Percentiles rank a stretch among this genome's conserved stretches.
Evolutionary conservation across 2,888 invertebrate genomes (phyloP).

Genomic region (Sminthurinus aureus): DNA sequence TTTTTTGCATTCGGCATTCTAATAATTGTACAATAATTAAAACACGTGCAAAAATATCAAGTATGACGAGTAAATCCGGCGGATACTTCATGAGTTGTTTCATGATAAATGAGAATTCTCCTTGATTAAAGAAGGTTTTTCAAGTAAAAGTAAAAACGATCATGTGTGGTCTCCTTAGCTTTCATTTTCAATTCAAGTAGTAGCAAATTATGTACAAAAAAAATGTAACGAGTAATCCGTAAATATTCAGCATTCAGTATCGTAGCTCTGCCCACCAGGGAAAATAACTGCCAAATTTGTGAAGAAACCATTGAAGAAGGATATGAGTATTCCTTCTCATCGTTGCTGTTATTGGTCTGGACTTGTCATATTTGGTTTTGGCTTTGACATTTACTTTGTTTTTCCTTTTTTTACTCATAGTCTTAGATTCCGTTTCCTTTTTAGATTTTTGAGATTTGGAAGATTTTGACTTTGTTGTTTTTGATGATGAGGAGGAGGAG

Average conservation of each 20-base stretch:
- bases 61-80: no score
- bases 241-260: conserved; percentile 27
- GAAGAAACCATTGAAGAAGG: conserved; percentile 57
- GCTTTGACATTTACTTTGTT: no score
- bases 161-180: no score
- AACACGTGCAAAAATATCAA: no score
- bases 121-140: no score
- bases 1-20: no score
- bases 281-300: conserved; percentile 55
- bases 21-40: no score
- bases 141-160: no score
- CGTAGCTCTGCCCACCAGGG: conserved; percentile 59
- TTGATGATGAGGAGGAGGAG: not conserved
- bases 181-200: no score
- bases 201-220: not conserved
- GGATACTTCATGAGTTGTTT: no score
- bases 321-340: conserved; percentile 52
- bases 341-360: conserved; percentile 47
- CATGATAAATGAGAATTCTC: no score
- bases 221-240: not conserved
- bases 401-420: not conserved
- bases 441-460: not conserved
- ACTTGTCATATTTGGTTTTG: not conserved
- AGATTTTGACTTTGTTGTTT: no score
- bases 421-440: not conserved